These are phyloP conservation scores for Hycleus cichorii DNA, from an alignment of 1,140 invertebrate genomes.

Conservation along the genomic window DNA sequence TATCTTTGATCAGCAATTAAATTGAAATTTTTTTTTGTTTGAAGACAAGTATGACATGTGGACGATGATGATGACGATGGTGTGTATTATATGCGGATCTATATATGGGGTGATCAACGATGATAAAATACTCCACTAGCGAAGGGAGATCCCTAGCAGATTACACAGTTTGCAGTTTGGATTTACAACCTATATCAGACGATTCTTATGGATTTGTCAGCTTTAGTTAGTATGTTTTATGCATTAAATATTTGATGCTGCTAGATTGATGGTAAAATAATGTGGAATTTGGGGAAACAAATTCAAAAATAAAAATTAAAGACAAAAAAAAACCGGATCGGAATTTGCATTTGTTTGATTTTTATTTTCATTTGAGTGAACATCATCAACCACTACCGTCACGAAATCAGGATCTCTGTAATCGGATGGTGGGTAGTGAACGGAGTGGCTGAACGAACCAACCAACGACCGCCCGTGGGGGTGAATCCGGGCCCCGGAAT, in stretches of 20 bases:
- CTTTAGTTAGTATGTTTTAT: slow-evolving; percentile 25
- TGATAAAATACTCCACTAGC: slow-evolving; percentile 13
- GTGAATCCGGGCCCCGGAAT: slow-evolving; percentile 19
- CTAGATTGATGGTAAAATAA: too few species aligned
- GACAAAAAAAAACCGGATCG: too few species aligned
- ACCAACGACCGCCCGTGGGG: neutral
- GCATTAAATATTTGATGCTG: slow-evolving; percentile 6
- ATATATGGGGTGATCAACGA: slow-evolving; percentile 23
- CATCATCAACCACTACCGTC: too few species aligned
- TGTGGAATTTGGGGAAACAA: too few species aligned
- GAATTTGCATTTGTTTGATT: too few species aligned
- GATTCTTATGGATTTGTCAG: slow-evolving; percentile 35
- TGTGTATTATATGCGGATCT: slow-evolving; percentile 22
- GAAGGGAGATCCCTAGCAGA: slow-evolving; percentile 29
- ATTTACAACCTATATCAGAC: slow-evolving; percentile 33
- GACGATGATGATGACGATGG: slow-evolving; percentile 23
- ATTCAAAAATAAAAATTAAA: too few species aligned
- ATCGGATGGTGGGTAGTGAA: neutral
- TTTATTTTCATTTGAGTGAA: too few species aligned
- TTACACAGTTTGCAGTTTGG: slow-evolving; percentile 37
- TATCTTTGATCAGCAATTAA: slow-evolving; percentile 7
- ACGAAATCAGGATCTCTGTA: neutral
- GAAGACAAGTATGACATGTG: slow-evolving; percentile 32
- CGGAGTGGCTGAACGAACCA: too few species aligned
- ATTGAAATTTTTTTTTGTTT: slow-evolving; percentile 4